Base-by-base conservation (phyloP, 2,113 vertebrate genomes). In the Calonectris borealis region DNA sequence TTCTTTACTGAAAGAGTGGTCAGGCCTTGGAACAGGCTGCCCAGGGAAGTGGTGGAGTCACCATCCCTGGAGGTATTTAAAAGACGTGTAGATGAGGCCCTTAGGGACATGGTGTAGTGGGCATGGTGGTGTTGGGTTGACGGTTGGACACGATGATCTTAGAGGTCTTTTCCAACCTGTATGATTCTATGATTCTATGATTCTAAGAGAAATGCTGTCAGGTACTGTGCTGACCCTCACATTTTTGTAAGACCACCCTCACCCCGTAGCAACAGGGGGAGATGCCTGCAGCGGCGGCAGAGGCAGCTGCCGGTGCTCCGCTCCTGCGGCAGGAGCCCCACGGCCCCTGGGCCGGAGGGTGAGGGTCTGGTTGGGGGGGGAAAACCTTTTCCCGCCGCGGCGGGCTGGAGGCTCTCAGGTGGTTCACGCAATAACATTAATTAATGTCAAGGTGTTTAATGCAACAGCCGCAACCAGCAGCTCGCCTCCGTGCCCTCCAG, bases 171-270 rank as follows among this genome's bases (percentile, higher is more conserved):
- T n/a, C n/a, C n/a, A n/a, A n/a, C n/a, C n/a, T n/a, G n/a, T n/a
- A n/a, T n/a, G n/a, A n/a, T n/a, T n/a, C n/a, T n/a, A n/a, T n/a
- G n/a, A n/a, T n/a, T n/a, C n/a, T n/a, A n/a, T n/a, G n/a, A n/a
- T n/a, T n/a, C n/a, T n/a, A n/a, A n/a, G n/a, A 18, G 12, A 10
- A 44, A 4, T 0, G 4, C 32, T 14, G 60, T 5, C 21, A 1
- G 32, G 61, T 16, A 2, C 44, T 1, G 26, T 7, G 71, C 73
- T 10, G 71, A 3, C 32, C 32, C 65, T 36, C 34, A 1, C 16
- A 0, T 9, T 36, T 26, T 27, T 2, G 8, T 61, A 7, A 29
- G 71, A 66, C 71, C 36, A 0, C 46, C 2, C 14, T 5, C 1
- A 1, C 7, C 57, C 22, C 57, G 13, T 0, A 1, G 68, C 42